Conservation (phyloP, 2,113 vertebrate species). For the Ictidomys tridecemlineatus region DNA sequence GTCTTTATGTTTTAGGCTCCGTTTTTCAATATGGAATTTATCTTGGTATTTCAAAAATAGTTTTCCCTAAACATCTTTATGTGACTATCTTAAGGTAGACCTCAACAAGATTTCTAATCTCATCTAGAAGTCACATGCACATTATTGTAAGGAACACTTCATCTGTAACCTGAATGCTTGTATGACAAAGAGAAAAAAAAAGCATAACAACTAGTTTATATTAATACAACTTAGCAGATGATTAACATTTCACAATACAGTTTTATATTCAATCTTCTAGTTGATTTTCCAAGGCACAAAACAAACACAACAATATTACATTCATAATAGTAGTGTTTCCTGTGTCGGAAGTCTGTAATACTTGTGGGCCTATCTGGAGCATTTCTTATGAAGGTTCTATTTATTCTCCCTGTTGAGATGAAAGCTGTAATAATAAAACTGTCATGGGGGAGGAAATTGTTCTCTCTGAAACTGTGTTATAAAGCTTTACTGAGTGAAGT, state of each 20-base stretch:
- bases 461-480: constrained; percentile 47
- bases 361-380: constrained; percentile 38
- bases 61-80: neutral
- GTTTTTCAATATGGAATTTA: neutral
- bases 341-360: constrained; percentile 43
- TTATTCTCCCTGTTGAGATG: constrained; percentile 75
- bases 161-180: neutral
- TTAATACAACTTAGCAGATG: constrained; percentile 46
- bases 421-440: constrained; percentile 72
- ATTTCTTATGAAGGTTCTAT: constrained; percentile 58
- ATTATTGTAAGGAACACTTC: neutral
- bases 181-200: neutral
- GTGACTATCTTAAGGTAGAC: neutral
- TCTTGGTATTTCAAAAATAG: neutral
- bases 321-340: constrained; percentile 18
- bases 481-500: constrained; percentile 42
- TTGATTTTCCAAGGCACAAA: constrained; percentile 50
- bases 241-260: constrained; percentile 44
- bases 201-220: neutral
- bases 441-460: constrained; percentile 48
- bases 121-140: neutral
- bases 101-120: neutral
- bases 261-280: constrained; percentile 24
- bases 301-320: constrained; percentile 51
- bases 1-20: neutral